Conservation (phyloP, 2,797 vertebrate species). For the Hyperoplus lanceolatus region DNA sequence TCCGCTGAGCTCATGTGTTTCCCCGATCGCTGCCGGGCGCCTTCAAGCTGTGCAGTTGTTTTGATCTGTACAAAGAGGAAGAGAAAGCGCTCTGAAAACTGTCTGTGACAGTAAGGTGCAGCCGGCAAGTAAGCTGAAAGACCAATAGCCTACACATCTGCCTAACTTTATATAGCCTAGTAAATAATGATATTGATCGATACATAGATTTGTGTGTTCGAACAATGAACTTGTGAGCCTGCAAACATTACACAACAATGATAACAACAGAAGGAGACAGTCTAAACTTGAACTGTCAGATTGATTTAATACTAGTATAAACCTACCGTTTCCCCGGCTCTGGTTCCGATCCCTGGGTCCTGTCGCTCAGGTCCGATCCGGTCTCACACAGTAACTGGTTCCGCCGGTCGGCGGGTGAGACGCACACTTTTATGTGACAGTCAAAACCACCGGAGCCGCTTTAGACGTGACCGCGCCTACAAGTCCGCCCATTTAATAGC, state of each 20-base stretch:
- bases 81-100: background rate
- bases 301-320: background rate
- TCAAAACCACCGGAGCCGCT: slow-evolving; percentile 33
- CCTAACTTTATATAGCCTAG: background rate
- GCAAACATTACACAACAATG: background rate
- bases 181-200: too few species aligned
- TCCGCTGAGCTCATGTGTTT: background rate
- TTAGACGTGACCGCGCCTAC: slow-evolving; percentile 59
- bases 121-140: background rate
- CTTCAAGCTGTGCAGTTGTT: slow-evolving; percentile 26
- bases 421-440: slow-evolving; percentile 71
- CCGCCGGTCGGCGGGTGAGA: slow-evolving; percentile 34
- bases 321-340: slow-evolving; percentile 10
- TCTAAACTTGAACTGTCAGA: background rate
- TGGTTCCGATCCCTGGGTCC: slow-evolving; percentile 28
- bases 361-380: slow-evolving; percentile 39
- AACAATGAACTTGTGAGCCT: background rate
- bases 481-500: slow-evolving; percentile 75
- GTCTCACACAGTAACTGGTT: slow-evolving; percentile 18
- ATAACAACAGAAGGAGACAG: background rate
- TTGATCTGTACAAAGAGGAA: background rate
- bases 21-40: background rate
- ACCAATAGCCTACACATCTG: background rate
- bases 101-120: too few species aligned
- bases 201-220: too few species aligned